Base-by-base conservation (phyloP, 2,797 vertebrate genomes). In the Astyanax mexicanus region DNA sequence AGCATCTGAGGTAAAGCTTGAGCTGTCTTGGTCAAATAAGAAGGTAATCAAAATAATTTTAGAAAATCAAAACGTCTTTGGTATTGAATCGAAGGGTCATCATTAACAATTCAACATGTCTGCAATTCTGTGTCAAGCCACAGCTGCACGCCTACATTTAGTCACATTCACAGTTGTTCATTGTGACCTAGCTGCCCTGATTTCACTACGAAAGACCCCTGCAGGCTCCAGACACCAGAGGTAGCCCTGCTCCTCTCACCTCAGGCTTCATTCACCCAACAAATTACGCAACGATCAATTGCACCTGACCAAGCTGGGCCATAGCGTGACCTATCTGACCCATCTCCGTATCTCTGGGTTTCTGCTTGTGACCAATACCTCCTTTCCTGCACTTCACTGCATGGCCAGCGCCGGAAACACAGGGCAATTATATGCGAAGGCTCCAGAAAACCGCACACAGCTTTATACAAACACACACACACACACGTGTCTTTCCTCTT, bases 231-330 rank as follows among this genome's bases (percentile, higher is more conserved):
- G 40, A n/a, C 10, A 27, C 47, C 1, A 65, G 42, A 29, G 4
- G 25, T 21, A 7, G n/a, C 23, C 45, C 40, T 52, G 11, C 3
- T 13, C 10, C 29, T 19, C 45, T 32, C 5, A 5, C 29, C 29
- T 5, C 29, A 12, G 40, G 27, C 25, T 23, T 62, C 23, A 29
- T 15, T n/a, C 29, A 5, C 29, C 29, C 29, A 23, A 35, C 9
- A 15, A 42, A 25, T 78, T 42, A 68, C 74, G 37, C 69, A 82
- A 82, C 29, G 70, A 52, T 55, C 61, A 52, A 42, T 57, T 55
- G 72, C 5, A 17, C 27, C 68, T 55, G 54, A 61, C 71, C 61
- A 32, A 40, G 45, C 47, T 12, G 8, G 51, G 58, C 13, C 32
- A 44, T 25, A 57, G 52, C 64, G 66, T 64, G 52, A 71, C 72